Base-by-base conservation (phyloP, 92 coral and sea anemone genomes). In the Porites rus region DNA sequence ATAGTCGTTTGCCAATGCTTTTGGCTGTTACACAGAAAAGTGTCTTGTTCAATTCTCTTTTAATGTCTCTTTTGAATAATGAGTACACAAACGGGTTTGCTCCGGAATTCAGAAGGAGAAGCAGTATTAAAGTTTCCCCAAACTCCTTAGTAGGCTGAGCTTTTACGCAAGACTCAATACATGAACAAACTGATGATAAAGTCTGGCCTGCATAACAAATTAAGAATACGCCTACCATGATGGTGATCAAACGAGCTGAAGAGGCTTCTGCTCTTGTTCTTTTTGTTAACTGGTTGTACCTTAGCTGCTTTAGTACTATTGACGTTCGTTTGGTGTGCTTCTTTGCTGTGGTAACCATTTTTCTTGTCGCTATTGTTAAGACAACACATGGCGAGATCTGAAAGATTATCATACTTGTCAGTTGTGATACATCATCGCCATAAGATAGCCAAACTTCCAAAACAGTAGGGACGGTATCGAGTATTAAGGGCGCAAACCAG, bases 41-140 rank as follows among this genome's bases (percentile, higher is more conserved):
- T 28, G 20, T 18, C n/a, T 22, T 25, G 2, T 7, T 18, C 13
- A n/a, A 50, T 77, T 77, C 82, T 31, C 46, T 20, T 62, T 64
- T 77, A 4, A 77, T 59, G 13, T 77, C 82, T 62, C 82, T 18
- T 54, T 77, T 77, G 8, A 77, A 64, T 9, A 77, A 62, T n/a
- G 82, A 69, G 56, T 77, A 77, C 28, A n/a, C 71, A 13, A 77
- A 61, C 21, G 82, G 82, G 58, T 77, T 77, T 19, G 82, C 82
- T 19, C 69, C 82, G 18, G 82, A 77, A 64, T 77, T 77, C 61
- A 43, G 31, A 25, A 77, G 18, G 58, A 62, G 71, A 31, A 77
- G 58, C 24, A 77, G 13, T 8, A 67, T 19, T 64, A 77, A 64
- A 18, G 70, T 38, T 19, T 59, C 31, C n/a, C 58, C 31, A 19